Evolutionary conservation across 2,113 vertebrate genomes (phyloP), one percentile per base, ranked within the genome.

Genomic region (Ochotona curzoniae): DNA sequence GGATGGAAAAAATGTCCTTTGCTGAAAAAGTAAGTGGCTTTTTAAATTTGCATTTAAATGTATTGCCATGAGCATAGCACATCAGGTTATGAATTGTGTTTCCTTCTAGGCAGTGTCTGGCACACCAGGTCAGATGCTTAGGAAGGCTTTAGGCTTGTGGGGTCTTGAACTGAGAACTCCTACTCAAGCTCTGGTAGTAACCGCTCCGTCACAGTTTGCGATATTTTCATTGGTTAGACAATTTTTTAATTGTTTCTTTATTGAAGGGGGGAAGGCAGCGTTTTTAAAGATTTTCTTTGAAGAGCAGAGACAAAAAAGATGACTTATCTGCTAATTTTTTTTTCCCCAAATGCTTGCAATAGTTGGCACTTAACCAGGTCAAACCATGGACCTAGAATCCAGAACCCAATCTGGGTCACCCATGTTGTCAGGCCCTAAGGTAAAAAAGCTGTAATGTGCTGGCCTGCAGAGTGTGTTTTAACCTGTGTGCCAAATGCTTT

Each of bases 21-120:
- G 88, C 74, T 89, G 38, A 97, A 96, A 97, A 98, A 97, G 98
- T 98, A 98, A 97, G 95, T 94, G 66, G 5, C 71, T 60, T 64
- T 30, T 35, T 25, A 14, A 10, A 6, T 89, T 95, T 95, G 80
- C 4, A 0, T 63, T 75, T 84, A 26, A 32, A 4, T 57, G 15
- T 26, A 18, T 83, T n/a, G 26, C 82, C 60, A 49, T 5, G 60
- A 44, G 78, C 60, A 67, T 60, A 69, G 66, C n/a, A 47, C 28
- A 20, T 44, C 25, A 3, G 47, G 54, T 23, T 60, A 47, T 86
- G 30, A 30, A 20, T 63, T 20, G 3, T 63, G 0, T 35, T 81
- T 82, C 28, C n/a, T 60, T 86, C 30, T 14, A 54, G 63, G 26
- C 7, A 0, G 11, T 12, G 7, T 54, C 18, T 47, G 35, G 7